Evolutionary conservation across 1,140 invertebrate species (phyloP).

Genomic region (Drosophila sucinea): DNA sequence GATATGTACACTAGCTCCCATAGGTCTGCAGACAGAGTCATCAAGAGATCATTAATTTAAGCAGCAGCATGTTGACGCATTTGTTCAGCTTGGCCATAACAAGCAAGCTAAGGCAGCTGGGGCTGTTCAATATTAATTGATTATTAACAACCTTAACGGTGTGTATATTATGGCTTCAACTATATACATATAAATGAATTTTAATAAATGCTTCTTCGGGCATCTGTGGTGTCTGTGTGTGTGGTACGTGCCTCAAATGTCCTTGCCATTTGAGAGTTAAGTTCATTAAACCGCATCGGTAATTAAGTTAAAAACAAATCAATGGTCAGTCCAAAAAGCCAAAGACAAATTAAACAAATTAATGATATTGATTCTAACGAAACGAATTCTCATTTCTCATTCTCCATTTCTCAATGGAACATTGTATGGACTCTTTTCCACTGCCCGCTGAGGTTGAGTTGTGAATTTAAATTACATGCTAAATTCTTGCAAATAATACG

Average conservation of each 20-base stretch:
- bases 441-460: slow-evolving; percentile 27
- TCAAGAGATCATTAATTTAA: slow-evolving; percentile 49
- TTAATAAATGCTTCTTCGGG: slow-evolving; percentile 45
- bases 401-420: neutral
- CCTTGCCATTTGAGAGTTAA: slow-evolving; percentile 46
- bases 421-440: neutral
- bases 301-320: slow-evolving; percentile 33
- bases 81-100: slow-evolving; percentile 48
- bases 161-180: slow-evolving; percentile 9
- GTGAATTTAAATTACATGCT: slow-evolving; percentile 47
- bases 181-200: slow-evolving; percentile 16
- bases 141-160: slow-evolving; percentile 56
- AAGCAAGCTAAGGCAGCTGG: slow-evolving; percentile 9
- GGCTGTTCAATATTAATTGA: slow-evolving; percentile 46
- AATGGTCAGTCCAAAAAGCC: slow-evolving; percentile 5
- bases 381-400: neutral
- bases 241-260: slow-evolving; percentile 37
- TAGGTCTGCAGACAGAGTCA: slow-evolving; percentile 13
- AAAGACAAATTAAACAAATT: slow-evolving; percentile 19
- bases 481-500: slow-evolving; percentile 54
- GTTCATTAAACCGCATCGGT: slow-evolving; percentile 40
- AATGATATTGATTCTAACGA: neutral
- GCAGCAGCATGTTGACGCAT: slow-evolving; percentile 30
- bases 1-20: slow-evolving; percentile 19
- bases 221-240: too few species aligned